Conservation (phyloP, 2,888 invertebrate species). For the Polymixis lichenea region DNA sequence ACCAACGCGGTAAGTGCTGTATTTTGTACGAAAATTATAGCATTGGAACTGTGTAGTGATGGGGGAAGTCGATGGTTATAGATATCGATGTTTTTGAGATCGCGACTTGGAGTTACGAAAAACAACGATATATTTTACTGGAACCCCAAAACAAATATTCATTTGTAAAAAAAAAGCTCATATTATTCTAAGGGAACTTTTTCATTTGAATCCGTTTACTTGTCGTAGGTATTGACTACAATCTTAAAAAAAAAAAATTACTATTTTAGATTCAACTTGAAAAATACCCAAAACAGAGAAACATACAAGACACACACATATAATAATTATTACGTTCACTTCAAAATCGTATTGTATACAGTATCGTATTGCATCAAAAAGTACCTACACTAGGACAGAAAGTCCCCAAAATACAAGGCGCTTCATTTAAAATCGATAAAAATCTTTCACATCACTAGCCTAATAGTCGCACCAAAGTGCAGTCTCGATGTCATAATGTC, state of each 20-base stretch:
- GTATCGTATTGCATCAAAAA: not conserved
- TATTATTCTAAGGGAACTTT: not conserved
- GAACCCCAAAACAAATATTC: not conserved
- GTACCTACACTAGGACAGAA: rapidly evolving
- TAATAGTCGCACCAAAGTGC: slow-evolving; percentile 83
- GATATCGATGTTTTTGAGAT: slow-evolving; percentile 38
- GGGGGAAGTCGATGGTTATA: slow-evolving; percentile 50
- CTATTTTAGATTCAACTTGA: not conserved
- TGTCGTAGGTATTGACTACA: not conserved
- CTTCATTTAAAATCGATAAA: slow-evolving; percentile 42
- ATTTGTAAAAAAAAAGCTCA: not conserved
- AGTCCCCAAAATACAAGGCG: not conserved
- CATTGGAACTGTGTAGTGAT: slow-evolving; percentile 79
- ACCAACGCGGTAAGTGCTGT: slow-evolving; percentile 87
- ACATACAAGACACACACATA: not conserved
- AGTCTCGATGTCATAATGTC: slow-evolving; percentile 87
- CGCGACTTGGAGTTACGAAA: not conserved
- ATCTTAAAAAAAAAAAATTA: too few relatives aligned
- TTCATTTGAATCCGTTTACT: not conserved
- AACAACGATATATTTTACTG: not conserved
- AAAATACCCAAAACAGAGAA: not conserved
- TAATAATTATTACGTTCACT: not conserved
- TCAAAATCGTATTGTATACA: too few relatives aligned
- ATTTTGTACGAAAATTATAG: slow-evolving; percentile 89
- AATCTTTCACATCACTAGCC: slow-evolving; percentile 71